A percentile compares a stretch with the other conserved stretches of the same genome.
These are phyloP conservation scores for Andrena fulva DNA, from an alignment of 2,888 invertebrate species.

Conservation along the genomic window DNA sequence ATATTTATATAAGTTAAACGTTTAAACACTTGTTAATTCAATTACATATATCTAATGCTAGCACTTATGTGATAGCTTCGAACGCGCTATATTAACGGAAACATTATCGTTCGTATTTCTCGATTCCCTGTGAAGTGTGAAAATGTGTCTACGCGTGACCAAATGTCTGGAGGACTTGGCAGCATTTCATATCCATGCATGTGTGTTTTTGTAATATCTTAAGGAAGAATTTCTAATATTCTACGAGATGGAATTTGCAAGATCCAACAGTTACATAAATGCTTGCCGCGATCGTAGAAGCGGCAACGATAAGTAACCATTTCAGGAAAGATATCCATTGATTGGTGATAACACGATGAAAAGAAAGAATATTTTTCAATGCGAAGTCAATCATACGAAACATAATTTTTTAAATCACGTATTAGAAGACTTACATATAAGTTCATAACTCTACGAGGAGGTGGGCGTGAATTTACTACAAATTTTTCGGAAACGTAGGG, in stretches of 20 bases:
- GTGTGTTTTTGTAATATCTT: conserved; percentile 62
- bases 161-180: conserved; percentile 59
- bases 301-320: conserved; percentile 36
- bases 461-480: conserved; percentile 44
- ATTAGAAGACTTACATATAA: conserved; percentile 61
- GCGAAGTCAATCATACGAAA: conserved; percentile 59
- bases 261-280: conserved; percentile 46
- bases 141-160: conserved; percentile 50
- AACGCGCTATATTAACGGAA: conserved; percentile 36
- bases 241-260: conserved; percentile 61
- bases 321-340: conserved; percentile 59
- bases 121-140: conserved; percentile 45
- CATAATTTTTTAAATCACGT: conserved; percentile 66
- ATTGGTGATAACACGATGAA: conserved; percentile 62
- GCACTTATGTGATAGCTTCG: conserved; percentile 54
- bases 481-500: conserved; percentile 46
- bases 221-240: conserved; percentile 40
- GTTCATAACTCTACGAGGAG: conserved; percentile 57
- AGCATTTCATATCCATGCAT: conserved; percentile 53
- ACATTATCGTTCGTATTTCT: conserved; percentile 46
- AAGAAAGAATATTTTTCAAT: conserved; percentile 66
- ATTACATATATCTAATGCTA: conserved; percentile 52
- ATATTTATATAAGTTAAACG: conserved; percentile 37
- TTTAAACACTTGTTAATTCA: conserved; percentile 49
- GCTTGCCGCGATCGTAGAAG: conserved; percentile 38